Evolutionary conservation across 2,888 invertebrate genomes (phyloP).

Genomic region (Phaonia tiefii): DNA sequence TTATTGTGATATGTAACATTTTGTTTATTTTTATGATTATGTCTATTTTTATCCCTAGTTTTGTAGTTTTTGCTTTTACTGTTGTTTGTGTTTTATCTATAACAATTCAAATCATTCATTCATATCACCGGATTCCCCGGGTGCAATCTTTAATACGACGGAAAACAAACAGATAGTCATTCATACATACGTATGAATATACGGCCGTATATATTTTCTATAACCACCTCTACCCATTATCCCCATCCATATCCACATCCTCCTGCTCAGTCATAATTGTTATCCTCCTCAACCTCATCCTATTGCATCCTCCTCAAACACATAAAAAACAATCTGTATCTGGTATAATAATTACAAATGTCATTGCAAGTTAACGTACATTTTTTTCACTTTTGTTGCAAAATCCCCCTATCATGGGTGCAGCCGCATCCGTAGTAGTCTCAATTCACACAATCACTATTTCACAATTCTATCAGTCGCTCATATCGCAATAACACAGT

Average conservation of each 20-base stretch:
- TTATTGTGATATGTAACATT: conserved; percentile 10
- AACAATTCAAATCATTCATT: conserved; percentile 51
- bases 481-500: conserved; percentile 17
- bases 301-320: conserved; percentile 6
- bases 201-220: background rate
- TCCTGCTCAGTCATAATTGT: too few species aligned
- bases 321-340: conserved; percentile 50
- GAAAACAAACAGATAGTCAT: conserved; percentile 22
- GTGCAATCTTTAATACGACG: conserved; percentile 14
- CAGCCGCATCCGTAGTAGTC: conserved; percentile 7
- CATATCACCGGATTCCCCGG: background rate
- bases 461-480: background rate
- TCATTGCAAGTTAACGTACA: conserved; percentile 64
- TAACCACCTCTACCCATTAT: background rate
- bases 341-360: conserved; percentile 73
- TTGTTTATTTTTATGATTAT: conserved; percentile 66
- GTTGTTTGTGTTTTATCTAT: conserved; percentile 29
- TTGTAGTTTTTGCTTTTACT: conserved; percentile 5
- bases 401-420: conserved; percentile 49
- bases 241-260: conserved; percentile 10
- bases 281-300: conserved; percentile 11
- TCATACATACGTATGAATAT: background rate
- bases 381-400: conserved; percentile 19
- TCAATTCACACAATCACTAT: conserved; percentile 3
- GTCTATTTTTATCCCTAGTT: conserved; percentile 51